Conservation (phyloP, 2,888 invertebrate species). For the Tetragonisca angustula region DNA sequence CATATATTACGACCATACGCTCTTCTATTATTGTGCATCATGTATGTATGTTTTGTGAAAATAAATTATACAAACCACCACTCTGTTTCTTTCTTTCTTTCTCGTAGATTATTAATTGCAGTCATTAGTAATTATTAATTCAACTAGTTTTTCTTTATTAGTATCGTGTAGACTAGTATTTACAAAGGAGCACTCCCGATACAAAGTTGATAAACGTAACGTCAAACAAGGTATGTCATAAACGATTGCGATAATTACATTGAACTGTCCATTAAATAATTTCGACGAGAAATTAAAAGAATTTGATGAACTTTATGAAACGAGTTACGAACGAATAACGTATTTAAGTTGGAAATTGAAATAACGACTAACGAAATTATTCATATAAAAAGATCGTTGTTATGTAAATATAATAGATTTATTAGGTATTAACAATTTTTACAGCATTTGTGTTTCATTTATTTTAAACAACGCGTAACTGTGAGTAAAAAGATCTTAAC, state of each 20-base stretch:
- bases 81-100: not conserved
- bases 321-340: too few relatives aligned
- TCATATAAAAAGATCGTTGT: not conserved
- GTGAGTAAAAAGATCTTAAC: slow-evolving; percentile 51
- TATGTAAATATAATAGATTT: slow-evolving; percentile 81
- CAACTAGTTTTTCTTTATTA: not conserved
- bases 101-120: not conserved
- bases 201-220: not conserved
- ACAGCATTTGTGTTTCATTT: slow-evolving; percentile 74
- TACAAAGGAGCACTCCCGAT: not conserved
- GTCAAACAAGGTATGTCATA: not conserved
- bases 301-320: too few relatives aligned
- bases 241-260: not conserved
- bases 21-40: not conserved
- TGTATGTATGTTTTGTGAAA: not conserved
- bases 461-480: slow-evolving; percentile 78
- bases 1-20: too few relatives aligned
- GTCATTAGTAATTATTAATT: not conserved
- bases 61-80: not conserved
- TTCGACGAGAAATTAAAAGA: too few relatives aligned
- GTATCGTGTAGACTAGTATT: not conserved
- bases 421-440: slow-evolving; percentile 81
- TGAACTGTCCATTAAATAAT: not conserved
- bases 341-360: too few relatives aligned
- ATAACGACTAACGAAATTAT: not conserved